Base-by-base conservation (phyloP, 2,113 vertebrate genomes). In the Seriola aureovittata region DNA sequence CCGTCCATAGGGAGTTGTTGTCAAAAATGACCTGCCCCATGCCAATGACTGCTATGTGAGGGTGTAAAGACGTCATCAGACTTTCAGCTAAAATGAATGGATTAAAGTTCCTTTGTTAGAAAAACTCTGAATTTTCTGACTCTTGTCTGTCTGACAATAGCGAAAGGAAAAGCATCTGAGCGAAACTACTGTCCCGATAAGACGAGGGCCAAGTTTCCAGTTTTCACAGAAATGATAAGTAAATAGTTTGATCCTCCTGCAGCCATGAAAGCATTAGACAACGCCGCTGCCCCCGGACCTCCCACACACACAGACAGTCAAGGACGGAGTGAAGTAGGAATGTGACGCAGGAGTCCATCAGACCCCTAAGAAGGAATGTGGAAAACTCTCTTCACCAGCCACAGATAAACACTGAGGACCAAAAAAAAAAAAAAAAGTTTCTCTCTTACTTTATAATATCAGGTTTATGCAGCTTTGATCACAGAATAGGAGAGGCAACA, bases 291-390 rank as follows among this genome's bases (percentile, higher is more conserved):
- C 16, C 29, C 65, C n/a, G 67, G 76, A 90, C 90, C 91, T 89
- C 90, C 82, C 88, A 89, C 85, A 69, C 80, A 76, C 66, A 59
- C 69, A 88, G 59, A 85, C 73, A 81, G 71, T 86, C 93, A 92
- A 91, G 91, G 89, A 92, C 86, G 44, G 67, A 69, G 60, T 58
- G 64, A 84, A 86, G 68, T 48, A 75, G 83, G 88, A 93, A 88
- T 89, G 85, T 78, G 88, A 86, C 58, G 65, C 89, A 91, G 69
- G 75, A 88, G 83, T 88, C 87, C 85, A 83, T 62, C 80, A 91
- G 86, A 83, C 78, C 66, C 84, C 85, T 81, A 60, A 83, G 63
- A 64, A 78, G 78, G 75, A 93, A 88, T 86, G 81, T 86, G 78
- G 81, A 78, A 78, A 91, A 42, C 59, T 68, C 36, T 87, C 55